Evolutionary conservation across 92 coral and sea anemone genomes (phyloP).

Genomic region (Micromussa lordhowensis): DNA sequence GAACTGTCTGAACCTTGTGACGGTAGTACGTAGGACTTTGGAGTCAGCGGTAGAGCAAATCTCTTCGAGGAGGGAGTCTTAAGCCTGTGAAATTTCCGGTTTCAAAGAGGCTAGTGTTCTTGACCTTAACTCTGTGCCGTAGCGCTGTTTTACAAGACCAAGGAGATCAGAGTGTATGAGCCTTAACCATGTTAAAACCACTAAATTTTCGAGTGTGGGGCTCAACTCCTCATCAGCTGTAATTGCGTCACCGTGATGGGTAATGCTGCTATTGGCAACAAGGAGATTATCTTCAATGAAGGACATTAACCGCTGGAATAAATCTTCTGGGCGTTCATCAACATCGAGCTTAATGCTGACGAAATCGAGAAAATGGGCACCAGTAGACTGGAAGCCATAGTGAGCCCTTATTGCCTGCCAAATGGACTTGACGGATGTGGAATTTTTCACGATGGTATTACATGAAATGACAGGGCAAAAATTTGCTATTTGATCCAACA

Average conservation of each 20-base stretch:
- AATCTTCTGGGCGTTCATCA: conserved; percentile 30
- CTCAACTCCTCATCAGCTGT: conserved; percentile 24
- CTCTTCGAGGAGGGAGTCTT: too few relatives aligned
- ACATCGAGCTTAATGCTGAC: conserved; percentile 16
- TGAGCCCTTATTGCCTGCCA: conserved; percentile 18
- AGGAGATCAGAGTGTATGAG: too few relatives aligned
- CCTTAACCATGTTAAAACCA: too few relatives aligned
- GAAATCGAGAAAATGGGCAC: conserved; percentile 29
- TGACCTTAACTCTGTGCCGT: too few relatives aligned
- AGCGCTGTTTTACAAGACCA: too few relatives aligned
- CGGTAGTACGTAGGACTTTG: too few relatives aligned
- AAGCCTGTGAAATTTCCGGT: too few relatives aligned
- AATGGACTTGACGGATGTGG: not conserved
- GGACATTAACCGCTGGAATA: conserved; percentile 30
- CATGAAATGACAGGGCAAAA: conserved; percentile 22
- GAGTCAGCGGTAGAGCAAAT: too few relatives aligned
- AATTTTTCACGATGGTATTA: not conserved
- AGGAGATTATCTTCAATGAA: not conserved
- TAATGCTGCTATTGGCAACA: not conserved
- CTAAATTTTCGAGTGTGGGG: conserved; percentile 38
- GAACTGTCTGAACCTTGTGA: too few relatives aligned
- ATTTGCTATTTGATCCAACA: conserved; percentile 9
- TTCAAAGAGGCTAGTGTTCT: too few relatives aligned
- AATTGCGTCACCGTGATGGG: conserved; percentile 21
- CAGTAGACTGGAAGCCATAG: too few relatives aligned